phyloP scores from a whole-genome alignment of 1,140 invertebrate genomes.

The Calephelis virginiensis region DNA sequence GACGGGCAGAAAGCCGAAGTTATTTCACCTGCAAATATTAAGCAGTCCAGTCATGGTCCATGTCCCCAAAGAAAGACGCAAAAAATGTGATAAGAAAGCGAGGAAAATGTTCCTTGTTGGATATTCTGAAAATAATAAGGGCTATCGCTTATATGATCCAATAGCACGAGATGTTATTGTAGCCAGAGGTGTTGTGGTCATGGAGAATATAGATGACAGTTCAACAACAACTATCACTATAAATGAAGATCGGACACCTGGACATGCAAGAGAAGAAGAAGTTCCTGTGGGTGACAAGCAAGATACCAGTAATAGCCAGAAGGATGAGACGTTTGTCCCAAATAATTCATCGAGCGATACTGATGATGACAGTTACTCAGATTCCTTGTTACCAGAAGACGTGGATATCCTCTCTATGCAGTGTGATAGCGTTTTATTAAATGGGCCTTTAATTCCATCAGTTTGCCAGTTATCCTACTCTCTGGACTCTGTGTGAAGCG shows the following conservation, averaged over 20 bases:
- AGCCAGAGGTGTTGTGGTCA: conserved; percentile 20
- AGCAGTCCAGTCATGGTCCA: conserved; percentile 25
- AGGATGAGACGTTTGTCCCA: conserved; percentile 16
- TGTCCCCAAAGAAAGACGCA: conserved; percentile 18
- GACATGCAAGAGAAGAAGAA: conserved; percentile 1
- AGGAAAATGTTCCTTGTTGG: conserved; percentile 22
- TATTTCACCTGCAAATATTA: conserved; percentile 21
- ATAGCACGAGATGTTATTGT: conserved; percentile 7
- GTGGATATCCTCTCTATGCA: neutral
- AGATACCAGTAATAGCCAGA: conserved; percentile 6
- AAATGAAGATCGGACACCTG: neutral
- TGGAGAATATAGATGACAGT: conserved; percentile 18
- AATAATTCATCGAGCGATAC: conserved; percentile 16
- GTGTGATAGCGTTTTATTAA: no score
- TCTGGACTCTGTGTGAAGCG: no score
- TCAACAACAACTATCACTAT: conserved; percentile 2
- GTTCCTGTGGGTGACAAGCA: neutral
- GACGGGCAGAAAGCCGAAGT: conserved; percentile 23
- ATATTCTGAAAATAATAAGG: conserved; percentile 22
- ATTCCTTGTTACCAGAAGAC: conserved; percentile 3
- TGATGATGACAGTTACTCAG: neutral
- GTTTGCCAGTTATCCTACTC: no score
- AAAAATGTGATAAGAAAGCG: conserved; percentile 28
- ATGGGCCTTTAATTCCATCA: no score
- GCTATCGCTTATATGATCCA: conserved; percentile 20